Evolutionary conservation across 2,888 invertebrate species (phyloP), one percentile per base, ranked within the genome.

Genomic region (Aspidiotus rigidus): DNA sequence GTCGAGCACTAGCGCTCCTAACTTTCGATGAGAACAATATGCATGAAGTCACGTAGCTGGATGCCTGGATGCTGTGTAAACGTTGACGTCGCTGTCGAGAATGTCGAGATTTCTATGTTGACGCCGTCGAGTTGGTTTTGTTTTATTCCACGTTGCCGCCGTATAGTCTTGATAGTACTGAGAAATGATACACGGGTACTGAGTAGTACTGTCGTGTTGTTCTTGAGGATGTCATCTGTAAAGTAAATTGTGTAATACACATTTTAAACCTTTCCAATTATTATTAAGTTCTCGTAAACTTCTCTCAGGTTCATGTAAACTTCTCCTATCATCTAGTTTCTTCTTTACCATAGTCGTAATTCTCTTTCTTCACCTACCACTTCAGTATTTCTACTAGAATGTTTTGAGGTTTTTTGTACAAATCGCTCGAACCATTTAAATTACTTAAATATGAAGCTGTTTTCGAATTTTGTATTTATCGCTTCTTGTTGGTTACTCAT

Each of bases 131-230:
- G 59, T 59, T 59, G 59, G 59, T 59, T 8, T 9, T 13, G 10
- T 28, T 59, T 28, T 39, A 11, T 59, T 59, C 59, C 59, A 59
- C 59, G 59, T 59, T 59, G 59, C 59, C 28, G 59, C 39, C 28
- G 28, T 28, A 28, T 28, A 28, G 28, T 28, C 28, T 5, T 28
- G 28, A 28, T 28, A 28, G 28, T 28, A 28, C 28, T 28, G 28
- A 5, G 28, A 28, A 28, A 28, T 28, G 28, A 28, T 28, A 28
- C 17, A 16, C n/a, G 56, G 16, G 56, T 9, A 15, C 17, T 55
- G 56, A 13, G 56, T 16, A 55, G 17, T 55, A 56, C 56, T 56
- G 56, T 56, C 56, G 56, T 56, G 59, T 59, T 28, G 59, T 49
- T 49, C 10, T 49, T 49, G 10, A 11, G 39, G 59, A 11, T 59